Base-by-base conservation (phyloP, 2,888 invertebrate species). In the Leucoma salicis region DNA sequence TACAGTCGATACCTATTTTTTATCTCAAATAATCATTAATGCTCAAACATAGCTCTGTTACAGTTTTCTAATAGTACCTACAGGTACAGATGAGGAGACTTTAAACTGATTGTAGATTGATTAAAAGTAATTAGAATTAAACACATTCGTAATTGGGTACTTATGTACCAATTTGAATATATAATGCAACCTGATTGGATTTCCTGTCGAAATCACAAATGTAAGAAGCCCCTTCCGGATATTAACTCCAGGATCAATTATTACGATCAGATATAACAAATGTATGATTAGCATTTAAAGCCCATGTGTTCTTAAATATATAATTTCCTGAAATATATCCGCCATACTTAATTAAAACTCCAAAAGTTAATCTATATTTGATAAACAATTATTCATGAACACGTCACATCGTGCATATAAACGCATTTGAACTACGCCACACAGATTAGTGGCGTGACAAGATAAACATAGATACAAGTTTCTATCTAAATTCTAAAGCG, bases 371-470 rank as follows among this genome's bases (percentile, higher is more conserved):
- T 49, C 39, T 49, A 46, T 53, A 52, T 36, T 35, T 51, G 49
- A 49, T 59, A 52, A 48, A 49, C 28, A 34, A 49, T 60, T 55
- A 64, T 64, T 57, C 55, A 58, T 53, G 41, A 47, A 53, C 44
- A 57, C 53, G 61, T 53, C 49, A 53, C 57, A 68, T 58, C 64
- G 74, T 56, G 63, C 60, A 65, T 53, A 52, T 55, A 63, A 68
- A 65, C 60, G 63, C 63, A 62, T 69, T 70, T 72, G 66, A 72
- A 64, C 61, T 64, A 64, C 68, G 63, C 61, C 73, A 68, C 66
- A 73, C 50, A 63, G 70, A 72, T 67, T 63, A 64, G 74, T 73
- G 76, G 73, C 75, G 76, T 78, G 78, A 77, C 76, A 68, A 53
- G 60, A 59, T 61, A 56, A 58, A 43, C 49, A 40, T 38, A 29